These are phyloP conservation scores for Podiceps cristatus DNA, from an alignment of 2,113 vertebrate species.

Conservation along the genomic window DNA sequence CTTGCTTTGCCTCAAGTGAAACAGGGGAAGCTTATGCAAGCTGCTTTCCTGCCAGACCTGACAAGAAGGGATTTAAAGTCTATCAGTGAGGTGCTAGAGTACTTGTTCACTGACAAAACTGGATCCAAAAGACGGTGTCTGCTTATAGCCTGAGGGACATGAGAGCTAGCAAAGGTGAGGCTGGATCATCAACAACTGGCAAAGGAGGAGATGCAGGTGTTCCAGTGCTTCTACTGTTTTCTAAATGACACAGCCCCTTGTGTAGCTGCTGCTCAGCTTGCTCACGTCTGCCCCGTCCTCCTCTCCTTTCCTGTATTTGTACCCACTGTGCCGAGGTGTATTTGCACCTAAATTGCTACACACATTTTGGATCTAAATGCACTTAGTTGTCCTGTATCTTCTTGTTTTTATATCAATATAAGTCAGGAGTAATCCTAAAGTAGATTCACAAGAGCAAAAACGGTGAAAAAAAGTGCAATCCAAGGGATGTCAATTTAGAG, in stretches of 20 bases:
- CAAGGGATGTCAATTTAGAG: background rate
- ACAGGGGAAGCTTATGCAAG: background rate
- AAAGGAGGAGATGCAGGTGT: background rate
- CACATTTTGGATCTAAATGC: background rate
- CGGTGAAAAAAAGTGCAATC: background rate
- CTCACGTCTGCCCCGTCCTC: background rate
- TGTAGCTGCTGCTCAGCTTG: background rate
- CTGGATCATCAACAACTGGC: background rate
- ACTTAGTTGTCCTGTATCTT: background rate
- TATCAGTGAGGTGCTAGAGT: background rate
- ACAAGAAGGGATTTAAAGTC: background rate
- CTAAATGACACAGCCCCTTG: background rate
- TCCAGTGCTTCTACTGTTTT: background rate
- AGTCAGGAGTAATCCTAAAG: background rate
- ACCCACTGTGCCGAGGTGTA: background rate
- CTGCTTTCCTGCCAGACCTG: background rate
- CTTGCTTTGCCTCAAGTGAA: background rate
- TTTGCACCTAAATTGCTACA: background rate
- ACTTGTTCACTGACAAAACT: background rate
- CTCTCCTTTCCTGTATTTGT: background rate
- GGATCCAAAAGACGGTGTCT: background rate
- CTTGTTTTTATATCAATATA: background rate
- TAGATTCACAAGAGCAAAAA: background rate
- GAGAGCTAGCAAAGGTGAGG: background rate
- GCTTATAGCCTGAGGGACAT: background rate